A percentile compares a stretch with the other conserved stretches of the same genome.
Conservation (phyloP, 2,797 vertebrate genomes). For the Channallabes apus region DNA sequence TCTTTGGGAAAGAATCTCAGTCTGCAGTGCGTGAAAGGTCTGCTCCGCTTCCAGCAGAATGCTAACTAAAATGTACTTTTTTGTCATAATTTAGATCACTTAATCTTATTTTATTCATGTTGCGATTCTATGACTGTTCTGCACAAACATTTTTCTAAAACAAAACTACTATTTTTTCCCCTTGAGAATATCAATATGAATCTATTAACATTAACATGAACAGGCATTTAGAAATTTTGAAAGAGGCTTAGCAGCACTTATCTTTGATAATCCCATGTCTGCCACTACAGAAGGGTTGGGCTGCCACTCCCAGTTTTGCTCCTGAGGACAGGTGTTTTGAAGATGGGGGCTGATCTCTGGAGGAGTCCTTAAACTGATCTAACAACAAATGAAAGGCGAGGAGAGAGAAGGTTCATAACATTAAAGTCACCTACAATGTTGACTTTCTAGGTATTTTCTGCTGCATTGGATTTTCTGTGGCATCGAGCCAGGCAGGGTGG, state of each 20-base stretch:
- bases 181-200: not conserved
- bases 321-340: not conserved
- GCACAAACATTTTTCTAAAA: not conserved
- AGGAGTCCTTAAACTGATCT: not conserved
- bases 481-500: no score
- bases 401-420: not conserved
- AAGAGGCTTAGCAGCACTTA: not conserved
- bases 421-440: no score
- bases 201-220: not conserved
- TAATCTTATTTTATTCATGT: not conserved
- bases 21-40: not conserved
- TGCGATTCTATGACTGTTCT: not conserved
- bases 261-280: not conserved
- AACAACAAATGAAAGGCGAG: not conserved
- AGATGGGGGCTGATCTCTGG: slow-evolving; percentile 11
- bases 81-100: not conserved
- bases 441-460: no score
- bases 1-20: slow-evolving; percentile 29
- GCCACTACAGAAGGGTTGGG: not conserved
- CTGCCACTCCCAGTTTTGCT: slow-evolving; percentile 7
- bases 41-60: not conserved
- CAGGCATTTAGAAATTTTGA: not conserved
- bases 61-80: not conserved
- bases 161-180: no score
- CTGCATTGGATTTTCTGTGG: no score